Conservation (phyloP, 2,888 invertebrate genomes). For the Adelognathus sp. region DNA sequence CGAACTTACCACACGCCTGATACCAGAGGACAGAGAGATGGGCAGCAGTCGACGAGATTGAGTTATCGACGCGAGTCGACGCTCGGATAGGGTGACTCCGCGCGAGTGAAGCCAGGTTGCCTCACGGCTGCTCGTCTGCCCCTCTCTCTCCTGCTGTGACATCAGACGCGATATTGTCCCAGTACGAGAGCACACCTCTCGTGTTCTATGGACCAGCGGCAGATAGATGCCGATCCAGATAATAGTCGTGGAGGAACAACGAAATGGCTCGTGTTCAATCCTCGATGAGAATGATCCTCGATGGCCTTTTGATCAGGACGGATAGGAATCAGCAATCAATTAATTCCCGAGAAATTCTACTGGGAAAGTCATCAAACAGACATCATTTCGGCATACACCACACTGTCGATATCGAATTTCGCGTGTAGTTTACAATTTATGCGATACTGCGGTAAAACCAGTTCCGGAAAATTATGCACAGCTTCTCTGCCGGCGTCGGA, state of each 20-base stretch:
- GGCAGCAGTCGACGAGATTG: conserved; percentile 51
- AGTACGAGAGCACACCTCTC: conserved; percentile 45
- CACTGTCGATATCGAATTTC: conserved; percentile 30
- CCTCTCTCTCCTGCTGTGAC: conserved; percentile 71
- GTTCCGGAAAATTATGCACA: conserved; percentile 67
- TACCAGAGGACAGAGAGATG: conserved; percentile 57
- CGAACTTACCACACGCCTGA: conserved; percentile 37
- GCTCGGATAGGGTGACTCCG: conserved; percentile 47
- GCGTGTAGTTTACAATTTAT: conserved; percentile 42
- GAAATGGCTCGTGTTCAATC: not conserved
- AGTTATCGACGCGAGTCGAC: conserved; percentile 74
- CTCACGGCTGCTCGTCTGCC: too few relatives aligned
- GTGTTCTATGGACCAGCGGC: conserved; percentile 35
- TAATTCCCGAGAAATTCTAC: not conserved
- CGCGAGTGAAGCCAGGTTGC: conserved; percentile 27
- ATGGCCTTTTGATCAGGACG: conserved; percentile 30
- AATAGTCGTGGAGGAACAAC: conserved; percentile 61
- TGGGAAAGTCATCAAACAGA: not conserved
- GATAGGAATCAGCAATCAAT: conserved; percentile 22
- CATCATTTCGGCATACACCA: not conserved
- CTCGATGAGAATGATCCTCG: conserved; percentile 13
- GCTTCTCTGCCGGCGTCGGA: conserved; percentile 42
- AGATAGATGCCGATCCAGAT: conserved; percentile 59
- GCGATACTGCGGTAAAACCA: not conserved
- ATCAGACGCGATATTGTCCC: conserved; percentile 73